A percentile compares a stretch with the other conserved stretches of the same genome.
These are phyloP conservation scores for Acrocephalus kingi DNA, from an alignment of 2,113 vertebrate genomes.

Conservation along the genomic window DNA sequence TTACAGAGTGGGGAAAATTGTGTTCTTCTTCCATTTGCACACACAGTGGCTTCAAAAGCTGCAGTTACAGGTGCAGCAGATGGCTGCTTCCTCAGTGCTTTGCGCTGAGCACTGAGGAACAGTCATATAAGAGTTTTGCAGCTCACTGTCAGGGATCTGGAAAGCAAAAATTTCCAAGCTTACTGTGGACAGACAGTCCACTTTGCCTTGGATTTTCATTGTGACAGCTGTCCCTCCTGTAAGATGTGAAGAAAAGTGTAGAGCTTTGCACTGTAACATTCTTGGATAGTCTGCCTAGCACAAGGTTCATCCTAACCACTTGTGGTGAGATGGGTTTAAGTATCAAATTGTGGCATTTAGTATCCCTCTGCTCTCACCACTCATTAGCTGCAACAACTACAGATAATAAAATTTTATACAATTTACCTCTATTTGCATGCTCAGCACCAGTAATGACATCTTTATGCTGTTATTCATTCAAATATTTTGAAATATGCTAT, in stretches of 20 bases:
- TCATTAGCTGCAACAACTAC: not conserved
- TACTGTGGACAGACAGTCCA: not conserved
- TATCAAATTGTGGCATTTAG: not conserved
- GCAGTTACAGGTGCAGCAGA: not conserved
- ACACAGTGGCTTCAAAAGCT: not conserved
- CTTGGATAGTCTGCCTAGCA: not conserved
- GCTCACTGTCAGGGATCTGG: not conserved
- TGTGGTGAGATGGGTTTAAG: not conserved
- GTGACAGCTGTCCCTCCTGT: accelerated
- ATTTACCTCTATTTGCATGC: not conserved
- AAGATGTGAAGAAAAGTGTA: not conserved
- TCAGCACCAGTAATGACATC: not conserved
- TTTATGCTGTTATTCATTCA: not conserved
- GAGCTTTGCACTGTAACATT: accelerated
- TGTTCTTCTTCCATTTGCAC: not conserved
- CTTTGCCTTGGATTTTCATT: not conserved
- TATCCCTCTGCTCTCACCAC: not conserved
- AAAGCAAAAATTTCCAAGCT: not conserved
- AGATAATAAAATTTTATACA: not conserved
- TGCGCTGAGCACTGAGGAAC: not conserved
- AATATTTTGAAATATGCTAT: not conserved
- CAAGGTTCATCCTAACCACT: not conserved
- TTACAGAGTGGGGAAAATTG: not conserved
- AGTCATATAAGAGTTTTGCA: not conserved
- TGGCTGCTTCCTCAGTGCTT: not conserved